A percentile compares a stretch with the other conserved stretches of the same genome.
These are phyloP conservation scores for Lacerta bilineata DNA, from an alignment of 2,797 vertebrate species.

Conservation along the genomic window DNA sequence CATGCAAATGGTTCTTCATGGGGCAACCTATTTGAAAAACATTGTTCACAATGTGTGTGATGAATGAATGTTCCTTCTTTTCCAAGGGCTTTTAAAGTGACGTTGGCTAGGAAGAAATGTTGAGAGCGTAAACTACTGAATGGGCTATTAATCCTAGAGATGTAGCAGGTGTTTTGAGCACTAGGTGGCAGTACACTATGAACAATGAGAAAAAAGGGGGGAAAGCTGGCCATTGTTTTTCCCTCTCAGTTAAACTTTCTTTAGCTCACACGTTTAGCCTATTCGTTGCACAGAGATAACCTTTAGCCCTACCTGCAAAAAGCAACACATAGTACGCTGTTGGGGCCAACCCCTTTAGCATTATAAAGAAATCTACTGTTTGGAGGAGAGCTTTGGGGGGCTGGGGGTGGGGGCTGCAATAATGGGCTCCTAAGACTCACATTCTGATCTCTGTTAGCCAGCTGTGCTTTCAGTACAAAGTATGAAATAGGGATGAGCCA, in stretches of 20 bases:
- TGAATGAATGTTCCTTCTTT: neutral
- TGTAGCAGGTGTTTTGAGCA: conserved; percentile 50
- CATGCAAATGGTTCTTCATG: neutral
- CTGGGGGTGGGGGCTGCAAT: neutral
- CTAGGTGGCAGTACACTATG: conserved; percentile 76
- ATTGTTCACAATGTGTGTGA: neutral
- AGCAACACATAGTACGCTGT: neutral
- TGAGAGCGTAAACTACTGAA: neutral
- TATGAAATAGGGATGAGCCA: too few species aligned
- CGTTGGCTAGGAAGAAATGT: neutral
- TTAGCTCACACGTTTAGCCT: neutral
- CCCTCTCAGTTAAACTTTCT: neutral
- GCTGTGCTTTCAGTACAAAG: neutral
- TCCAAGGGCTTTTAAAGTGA: neutral
- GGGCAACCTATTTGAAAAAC: neutral
- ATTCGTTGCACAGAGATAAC: neutral
- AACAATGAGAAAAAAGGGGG: conserved; percentile 16
- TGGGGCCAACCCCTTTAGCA: neutral
- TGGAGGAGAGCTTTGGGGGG: neutral
- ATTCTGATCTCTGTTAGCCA: neutral
- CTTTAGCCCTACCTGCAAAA: conserved; percentile 23
- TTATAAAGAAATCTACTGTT: neutral
- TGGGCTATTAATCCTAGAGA: neutral
- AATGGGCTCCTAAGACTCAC: neutral
- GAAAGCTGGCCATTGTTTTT: fast-evolving